Base-by-base conservation (phyloP, 2,113 vertebrate genomes). In the Aptenodytes patagonicus region DNA sequence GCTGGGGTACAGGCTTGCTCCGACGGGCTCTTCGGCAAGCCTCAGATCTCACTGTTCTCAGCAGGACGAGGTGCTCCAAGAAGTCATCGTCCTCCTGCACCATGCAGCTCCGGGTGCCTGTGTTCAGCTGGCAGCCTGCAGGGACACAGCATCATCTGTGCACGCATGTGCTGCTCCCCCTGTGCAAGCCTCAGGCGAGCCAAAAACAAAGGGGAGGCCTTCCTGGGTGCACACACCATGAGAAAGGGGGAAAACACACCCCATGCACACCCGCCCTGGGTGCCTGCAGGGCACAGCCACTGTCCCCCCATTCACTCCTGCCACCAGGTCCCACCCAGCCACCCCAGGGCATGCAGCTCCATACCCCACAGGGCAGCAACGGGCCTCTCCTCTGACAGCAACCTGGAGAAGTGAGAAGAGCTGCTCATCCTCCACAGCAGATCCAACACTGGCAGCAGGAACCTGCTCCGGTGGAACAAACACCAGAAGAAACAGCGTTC, bases 21-120 rank as follows among this genome's bases (percentile, higher is more conserved):
- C 1, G 0, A 16, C 1, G 2, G 70, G 24, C 13, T 42, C 51
- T 12, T 2, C 1, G 1, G 29, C 28, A 2, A 26, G 12, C n/a
- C 20, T 3, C 1, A 0, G 13, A 2, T 25, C 95, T 97, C 95
- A 98, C 98, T 55, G 93, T 98, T 46, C 78, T 83, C 94, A 98
- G 89, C 51, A 96, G 94, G 46, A 98, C 51, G 85, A 98, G 86
- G 55, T 98, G 97, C 93, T 98, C 97, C 87, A 97, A 17, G 36
- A 96, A 75, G 62, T 97, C 97, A 8, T 98, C 92, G 0, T 96
- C 90, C 58, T 92, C 97, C 77, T 97, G 18, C 83, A 98, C 83
- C 62, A 97, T 70, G 4, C 54, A 97, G 58, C 51, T 97, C 52
- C 31, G 90, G 54, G 87, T 40, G 9, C 31, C 87, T 3, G 8